Evolutionary conservation across 2,797 vertebrate species (phyloP).

Genomic region (Protosalanx chinensis): DNA sequence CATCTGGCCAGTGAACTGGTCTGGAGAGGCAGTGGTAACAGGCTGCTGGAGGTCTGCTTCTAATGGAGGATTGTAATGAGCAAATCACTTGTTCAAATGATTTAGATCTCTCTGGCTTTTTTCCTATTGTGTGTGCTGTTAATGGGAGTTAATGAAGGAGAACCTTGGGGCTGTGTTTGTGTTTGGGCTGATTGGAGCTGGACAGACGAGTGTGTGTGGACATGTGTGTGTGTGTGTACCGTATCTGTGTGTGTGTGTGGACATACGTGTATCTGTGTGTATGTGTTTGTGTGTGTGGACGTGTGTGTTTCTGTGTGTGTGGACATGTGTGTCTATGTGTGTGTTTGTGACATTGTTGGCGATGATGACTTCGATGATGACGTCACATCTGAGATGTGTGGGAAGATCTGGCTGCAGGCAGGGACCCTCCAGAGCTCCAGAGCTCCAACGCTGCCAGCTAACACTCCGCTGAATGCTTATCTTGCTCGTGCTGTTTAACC

Average conservation of each 20-base stretch:
- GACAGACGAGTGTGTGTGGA: too few species aligned
- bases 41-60: slow-evolving; percentile 38
- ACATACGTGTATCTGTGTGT: too few species aligned
- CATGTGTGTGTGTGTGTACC: too few species aligned
- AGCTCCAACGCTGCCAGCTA: too few species aligned
- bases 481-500: too few species aligned
- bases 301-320: too few species aligned
- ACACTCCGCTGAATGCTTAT: too few species aligned
- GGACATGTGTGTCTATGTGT: too few species aligned
- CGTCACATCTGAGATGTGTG: not conserved
- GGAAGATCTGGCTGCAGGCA: too few species aligned
- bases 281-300: too few species aligned
- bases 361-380: slow-evolving; percentile 10
- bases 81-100: slow-evolving; percentile 24
- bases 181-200: not conserved
- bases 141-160: not conserved
- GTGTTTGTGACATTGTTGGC: not conserved
- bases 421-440: too few species aligned
- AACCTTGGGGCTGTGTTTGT: not conserved
- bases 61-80: slow-evolving; percentile 39
- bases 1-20: slow-evolving; percentile 59
- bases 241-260: too few species aligned
- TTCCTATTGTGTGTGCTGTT: not conserved
- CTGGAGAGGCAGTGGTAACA: slow-evolving; percentile 43
- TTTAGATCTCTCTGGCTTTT: slow-evolving; percentile 9